These are phyloP conservation scores for Rhingia rostrata DNA, from an alignment of 2,888 invertebrate species.

Conservation along the genomic window DNA sequence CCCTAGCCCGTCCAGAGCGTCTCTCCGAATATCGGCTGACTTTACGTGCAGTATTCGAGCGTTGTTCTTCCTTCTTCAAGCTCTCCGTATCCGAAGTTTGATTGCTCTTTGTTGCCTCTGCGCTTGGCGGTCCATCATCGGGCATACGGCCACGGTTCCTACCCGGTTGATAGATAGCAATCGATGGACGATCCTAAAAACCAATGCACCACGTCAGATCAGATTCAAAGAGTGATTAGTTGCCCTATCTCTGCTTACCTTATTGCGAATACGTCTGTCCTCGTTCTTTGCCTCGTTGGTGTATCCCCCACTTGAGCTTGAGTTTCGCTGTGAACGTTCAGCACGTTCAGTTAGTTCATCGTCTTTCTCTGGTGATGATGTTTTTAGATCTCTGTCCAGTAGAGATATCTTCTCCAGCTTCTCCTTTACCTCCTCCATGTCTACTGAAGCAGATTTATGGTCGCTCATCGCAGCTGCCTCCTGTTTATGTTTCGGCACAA, in stretches of 20 bases:
- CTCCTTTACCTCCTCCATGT: constrained; percentile 66
- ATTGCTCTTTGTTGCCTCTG: constrained; percentile 76
- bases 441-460: constrained; percentile 14
- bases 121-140: constrained; percentile 75
- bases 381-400: constrained; percentile 5
- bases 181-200: constrained; percentile 91
- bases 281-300: constrained; percentile 53
- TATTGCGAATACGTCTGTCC: constrained; percentile 80
- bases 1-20: constrained; percentile 75
- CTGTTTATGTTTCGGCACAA: constrained; percentile 75
- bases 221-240: no score
- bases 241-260: constrained; percentile 76
- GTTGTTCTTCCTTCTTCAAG: constrained; percentile 76
- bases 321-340: constrained; percentile 61
- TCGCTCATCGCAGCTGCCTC: constrained; percentile 7
- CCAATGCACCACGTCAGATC: constrained; percentile 1
- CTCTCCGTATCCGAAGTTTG: constrained; percentile 78
- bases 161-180: constrained; percentile 95
- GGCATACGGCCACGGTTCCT: constrained; percentile 82
- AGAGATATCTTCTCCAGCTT: constrained; percentile 70
- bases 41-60: constrained; percentile 75
- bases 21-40: constrained; percentile 79
- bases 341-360: constrained; percentile 26
- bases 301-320: constrained; percentile 68
- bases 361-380: constrained; percentile 38